Base-by-base conservation (phyloP, 2,797 vertebrate species). In the Knipowitschia caucasica region DNA sequence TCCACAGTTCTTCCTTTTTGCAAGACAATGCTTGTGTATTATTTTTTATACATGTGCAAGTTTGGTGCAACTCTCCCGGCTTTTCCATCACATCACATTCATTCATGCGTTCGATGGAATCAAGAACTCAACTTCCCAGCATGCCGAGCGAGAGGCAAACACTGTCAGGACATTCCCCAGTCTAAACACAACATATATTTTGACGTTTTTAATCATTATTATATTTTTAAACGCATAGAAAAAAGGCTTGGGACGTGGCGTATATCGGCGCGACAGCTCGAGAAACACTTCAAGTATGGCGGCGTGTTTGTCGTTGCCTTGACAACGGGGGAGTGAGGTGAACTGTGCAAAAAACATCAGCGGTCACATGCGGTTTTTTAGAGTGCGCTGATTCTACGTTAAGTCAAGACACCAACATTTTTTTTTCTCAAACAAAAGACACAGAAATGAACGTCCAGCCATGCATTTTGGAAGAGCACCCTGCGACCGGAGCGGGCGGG, bases 281-380 rank as follows among this genome's bases (percentile, higher is more conserved):
- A 60, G 49, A n/a, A 67, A 75, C 57, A 84, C 81, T 90, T 89
- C 89, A 90, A 89, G 87, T 89, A 86, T 85, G 83, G 43, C 56
- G 59, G 52, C 56, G 66, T 53, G 39, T 36, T 60, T 68, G 69
- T 65, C 78, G 50, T 53, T 30, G 3, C 50, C 47, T 30, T 49
- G 61, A 61, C 31, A 66, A 62, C 54, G 55, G 40, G 50, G 53
- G 60, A 47, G 34, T 47, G 71, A 15, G 51, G 42, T 4, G 24
- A 63, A 59, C 67, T 75, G 77, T 82, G 77, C 63, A 73, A 70
- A 70, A 29, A 56, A 43, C 15, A 20, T 21, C 26, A 25, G 26
- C 43, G 68, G 34, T 59, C 59, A 39, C 65, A 46, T 62, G 66
- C 72, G 61, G 3, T 73, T 57, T 29, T 70, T 69, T 61, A 68